These are phyloP conservation scores for Calcarius ornatus DNA, from an alignment of 2,113 vertebrate species.

Conservation along the genomic window DNA sequence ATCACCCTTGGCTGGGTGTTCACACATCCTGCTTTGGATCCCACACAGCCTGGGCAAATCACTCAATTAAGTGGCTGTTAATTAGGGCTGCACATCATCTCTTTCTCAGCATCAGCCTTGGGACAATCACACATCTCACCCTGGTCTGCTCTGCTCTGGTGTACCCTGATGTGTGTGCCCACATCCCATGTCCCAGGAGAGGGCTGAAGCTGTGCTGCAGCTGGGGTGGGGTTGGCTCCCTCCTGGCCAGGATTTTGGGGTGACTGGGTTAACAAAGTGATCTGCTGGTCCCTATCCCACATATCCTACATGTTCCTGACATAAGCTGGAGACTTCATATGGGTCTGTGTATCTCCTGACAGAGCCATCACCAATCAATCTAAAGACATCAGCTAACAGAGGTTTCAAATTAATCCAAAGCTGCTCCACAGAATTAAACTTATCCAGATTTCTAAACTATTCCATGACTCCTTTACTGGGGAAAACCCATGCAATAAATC, in stretches of 20 bases:
- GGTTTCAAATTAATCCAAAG: background rate
- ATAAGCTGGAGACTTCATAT: rapidly evolving
- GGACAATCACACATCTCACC: background rate
- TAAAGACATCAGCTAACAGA: background rate
- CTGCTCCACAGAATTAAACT: background rate
- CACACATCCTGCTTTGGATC: background rate
- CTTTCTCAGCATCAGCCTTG: background rate
- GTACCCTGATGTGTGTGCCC: no score
- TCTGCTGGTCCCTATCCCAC: background rate
- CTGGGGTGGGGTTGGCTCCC: background rate
- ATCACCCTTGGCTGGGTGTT: rapidly evolving
- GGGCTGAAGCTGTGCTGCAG: background rate
- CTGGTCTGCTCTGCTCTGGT: background rate
- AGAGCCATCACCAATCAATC: background rate
- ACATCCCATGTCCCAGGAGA: rapidly evolving
- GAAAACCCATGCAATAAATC: background rate
- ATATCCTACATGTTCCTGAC: background rate
- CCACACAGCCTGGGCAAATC: background rate
- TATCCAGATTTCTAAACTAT: background rate
- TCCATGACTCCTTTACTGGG: rapidly evolving
- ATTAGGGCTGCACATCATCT: rapidly evolving
- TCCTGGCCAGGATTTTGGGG: background rate
- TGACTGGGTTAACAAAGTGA: background rate
- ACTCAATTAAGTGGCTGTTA: background rate
- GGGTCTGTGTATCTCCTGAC: background rate